Conservation (phyloP, 2,797 vertebrate genomes). For the Lutjanus campechanus region DNA sequence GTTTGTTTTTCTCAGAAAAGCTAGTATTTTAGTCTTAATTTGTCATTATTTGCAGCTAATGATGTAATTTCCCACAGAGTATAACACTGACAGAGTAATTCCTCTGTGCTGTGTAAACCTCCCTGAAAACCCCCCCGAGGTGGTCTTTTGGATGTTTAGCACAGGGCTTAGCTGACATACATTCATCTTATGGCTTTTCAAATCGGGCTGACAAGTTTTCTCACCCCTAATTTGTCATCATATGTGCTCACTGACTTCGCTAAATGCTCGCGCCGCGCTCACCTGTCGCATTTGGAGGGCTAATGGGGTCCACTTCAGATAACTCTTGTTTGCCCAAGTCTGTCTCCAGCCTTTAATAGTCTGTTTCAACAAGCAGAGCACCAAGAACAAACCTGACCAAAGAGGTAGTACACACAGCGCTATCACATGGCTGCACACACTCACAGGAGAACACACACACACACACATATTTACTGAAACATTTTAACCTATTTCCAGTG, state of each 20-base stretch:
- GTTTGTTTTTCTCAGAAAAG: slow-evolving; percentile 58
- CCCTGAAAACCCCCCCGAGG: slow-evolving; percentile 44
- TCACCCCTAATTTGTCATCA: slow-evolving; percentile 77
- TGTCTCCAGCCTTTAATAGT: slow-evolving; percentile 74
- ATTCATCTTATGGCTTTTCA: slow-evolving; percentile 79
- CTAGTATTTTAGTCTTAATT: slow-evolving; percentile 55
- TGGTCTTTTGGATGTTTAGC: slow-evolving; percentile 67
- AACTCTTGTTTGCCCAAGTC: slow-evolving; percentile 79
- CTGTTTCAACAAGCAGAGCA: slow-evolving; percentile 73
- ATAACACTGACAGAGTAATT: slow-evolving; percentile 57
- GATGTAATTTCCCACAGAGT: slow-evolving; percentile 54
- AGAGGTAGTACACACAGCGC: slow-evolving; percentile 11
- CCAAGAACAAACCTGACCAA: slow-evolving; percentile 59
- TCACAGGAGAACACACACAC: background rate
- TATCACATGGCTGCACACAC: slow-evolving; percentile 27
- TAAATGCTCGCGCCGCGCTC: slow-evolving; percentile 37
- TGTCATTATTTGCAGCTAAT: slow-evolving; percentile 60
- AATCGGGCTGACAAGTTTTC: slow-evolving; percentile 71
- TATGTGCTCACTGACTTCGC: slow-evolving; percentile 60
- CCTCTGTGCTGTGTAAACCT: slow-evolving; percentile 64
- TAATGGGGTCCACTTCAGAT: slow-evolving; percentile 83
- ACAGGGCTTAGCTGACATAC: slow-evolving; percentile 57
- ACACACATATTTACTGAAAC: background rate
- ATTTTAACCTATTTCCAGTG: background rate
- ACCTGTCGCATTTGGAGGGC: slow-evolving; percentile 66